These are phyloP conservation scores for Pollenia labialis DNA, from an alignment of 2,888 invertebrate species.

Conservation along the genomic window DNA sequence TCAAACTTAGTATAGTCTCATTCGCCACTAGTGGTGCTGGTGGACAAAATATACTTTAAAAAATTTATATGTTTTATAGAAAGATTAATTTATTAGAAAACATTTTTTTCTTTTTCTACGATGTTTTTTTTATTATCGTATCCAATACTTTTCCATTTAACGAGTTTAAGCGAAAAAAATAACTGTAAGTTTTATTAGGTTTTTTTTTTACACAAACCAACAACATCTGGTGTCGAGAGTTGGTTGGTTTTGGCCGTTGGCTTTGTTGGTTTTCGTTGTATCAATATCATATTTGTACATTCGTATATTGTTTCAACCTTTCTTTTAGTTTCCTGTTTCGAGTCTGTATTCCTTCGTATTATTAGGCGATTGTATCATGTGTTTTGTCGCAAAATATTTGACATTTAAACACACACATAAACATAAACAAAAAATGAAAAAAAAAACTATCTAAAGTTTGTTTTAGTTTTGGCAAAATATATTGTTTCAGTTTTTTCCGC, in stretches of 20 bases:
- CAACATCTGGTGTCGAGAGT: background rate
- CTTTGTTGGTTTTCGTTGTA: conserved; percentile 1
- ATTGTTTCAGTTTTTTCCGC: conserved; percentile 4
- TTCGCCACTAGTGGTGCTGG: too few species aligned
- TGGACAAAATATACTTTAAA: too few species aligned
- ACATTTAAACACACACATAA: background rate
- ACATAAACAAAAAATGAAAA: background rate
- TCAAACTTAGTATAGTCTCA: too few species aligned
- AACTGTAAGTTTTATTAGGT: too few species aligned
- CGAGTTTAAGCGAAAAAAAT: too few species aligned
- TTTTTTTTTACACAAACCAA: background rate
- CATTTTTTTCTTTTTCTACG: too few species aligned
- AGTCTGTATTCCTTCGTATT: background rate
- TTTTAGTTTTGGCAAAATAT: background rate
- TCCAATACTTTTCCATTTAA: too few species aligned
- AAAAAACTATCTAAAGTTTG: background rate
- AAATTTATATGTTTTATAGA: too few species aligned
- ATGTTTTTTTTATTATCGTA: too few species aligned
- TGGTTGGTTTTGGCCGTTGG: background rate
- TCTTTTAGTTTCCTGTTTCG: background rate
- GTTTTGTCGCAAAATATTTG: conserved; percentile 31
- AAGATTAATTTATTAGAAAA: too few species aligned
- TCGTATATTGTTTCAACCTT: conserved; percentile 10
- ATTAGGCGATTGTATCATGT: conserved; percentile 8
- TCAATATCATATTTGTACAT: conserved; percentile 3